Conservation (phyloP, 2,888 invertebrate species). For the Drosophila anomelani region DNA sequence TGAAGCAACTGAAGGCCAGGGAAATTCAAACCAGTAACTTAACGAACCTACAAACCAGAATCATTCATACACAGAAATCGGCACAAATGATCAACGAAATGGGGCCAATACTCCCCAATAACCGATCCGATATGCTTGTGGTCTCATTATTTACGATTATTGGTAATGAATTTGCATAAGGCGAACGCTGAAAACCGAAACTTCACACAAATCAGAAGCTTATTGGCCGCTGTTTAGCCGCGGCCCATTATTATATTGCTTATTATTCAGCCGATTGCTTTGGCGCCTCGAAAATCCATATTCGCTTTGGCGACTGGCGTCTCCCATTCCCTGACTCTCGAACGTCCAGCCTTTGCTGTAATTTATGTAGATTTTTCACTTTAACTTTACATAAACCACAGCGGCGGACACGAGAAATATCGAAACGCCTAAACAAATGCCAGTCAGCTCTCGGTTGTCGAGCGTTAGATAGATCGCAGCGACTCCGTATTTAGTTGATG, state of each 20-base stretch:
- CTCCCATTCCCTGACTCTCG: neutral
- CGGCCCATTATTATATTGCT: constrained; percentile 69
- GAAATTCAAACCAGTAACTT: neutral
- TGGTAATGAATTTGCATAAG: constrained; percentile 67
- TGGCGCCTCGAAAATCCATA: constrained; percentile 50
- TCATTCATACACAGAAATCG: constrained; percentile 2
- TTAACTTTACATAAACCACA: constrained; percentile 38
- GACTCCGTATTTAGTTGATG: constrained; percentile 34
- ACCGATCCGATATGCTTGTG: constrained; percentile 40
- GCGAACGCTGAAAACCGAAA: constrained; percentile 61
- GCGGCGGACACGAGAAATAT: constrained; percentile 54
- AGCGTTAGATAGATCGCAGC: constrained; percentile 32
- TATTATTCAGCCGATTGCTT: constrained; percentile 57
- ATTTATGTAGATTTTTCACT: constrained; percentile 65
- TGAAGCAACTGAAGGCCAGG: constrained; percentile 4
- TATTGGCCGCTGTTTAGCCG: constrained; percentile 69
- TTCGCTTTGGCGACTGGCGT: constrained; percentile 24
- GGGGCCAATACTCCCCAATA: constrained; percentile 39
- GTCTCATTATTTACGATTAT: constrained; percentile 73
- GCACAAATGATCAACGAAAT: constrained; percentile 12
- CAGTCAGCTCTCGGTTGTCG: constrained; percentile 40
- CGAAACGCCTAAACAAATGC: constrained; percentile 74
- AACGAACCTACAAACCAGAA: constrained; percentile 11
- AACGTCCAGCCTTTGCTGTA: constrained; percentile 35
- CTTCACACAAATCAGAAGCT: constrained; percentile 77